Evolutionary conservation across 2,888 invertebrate genomes (phyloP).

Genomic region (Lycaena phlaeas): DNA sequence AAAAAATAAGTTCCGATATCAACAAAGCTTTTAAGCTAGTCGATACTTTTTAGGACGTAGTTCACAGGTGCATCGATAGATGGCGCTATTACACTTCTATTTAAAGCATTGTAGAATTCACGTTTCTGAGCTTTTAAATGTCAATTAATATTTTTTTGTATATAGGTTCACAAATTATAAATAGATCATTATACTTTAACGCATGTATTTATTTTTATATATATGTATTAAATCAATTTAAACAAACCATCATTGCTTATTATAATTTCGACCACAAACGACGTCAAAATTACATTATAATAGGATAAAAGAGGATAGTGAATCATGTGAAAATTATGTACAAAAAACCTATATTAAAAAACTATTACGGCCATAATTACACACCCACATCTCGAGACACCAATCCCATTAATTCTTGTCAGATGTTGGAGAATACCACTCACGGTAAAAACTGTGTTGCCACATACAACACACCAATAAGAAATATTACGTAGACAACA

Average conservation of each 20-base stretch:
- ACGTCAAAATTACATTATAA: conserved; percentile 8
- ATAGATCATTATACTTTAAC: too few species aligned
- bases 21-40: too few species aligned
- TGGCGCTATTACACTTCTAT: conserved; percentile 31
- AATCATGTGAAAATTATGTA: conserved; percentile 6
- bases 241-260: too few species aligned
- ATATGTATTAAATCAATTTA: too few species aligned
- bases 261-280: too few species aligned
- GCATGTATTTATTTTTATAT: too few species aligned
- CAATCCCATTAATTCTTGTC: conserved; percentile 64
- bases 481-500: conserved; percentile 30
- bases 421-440: conserved; percentile 28
- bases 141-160: too few species aligned
- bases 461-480: conserved; percentile 26
- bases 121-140: too few species aligned
- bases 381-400: conserved; percentile 53
- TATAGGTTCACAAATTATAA: too few species aligned
- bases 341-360: conserved; percentile 59
- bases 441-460: conserved; percentile 13
- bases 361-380: conserved; percentile 66
- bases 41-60: neutral
- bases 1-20: too few species aligned
- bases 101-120: too few species aligned
- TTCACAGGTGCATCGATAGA: conserved; percentile 19
- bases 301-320: too few species aligned